Percentiles rank a stretch among this genome's conserved stretches.
Conservation (phyloP, 2,888 invertebrate species). For the Erebia ligea region DNA sequence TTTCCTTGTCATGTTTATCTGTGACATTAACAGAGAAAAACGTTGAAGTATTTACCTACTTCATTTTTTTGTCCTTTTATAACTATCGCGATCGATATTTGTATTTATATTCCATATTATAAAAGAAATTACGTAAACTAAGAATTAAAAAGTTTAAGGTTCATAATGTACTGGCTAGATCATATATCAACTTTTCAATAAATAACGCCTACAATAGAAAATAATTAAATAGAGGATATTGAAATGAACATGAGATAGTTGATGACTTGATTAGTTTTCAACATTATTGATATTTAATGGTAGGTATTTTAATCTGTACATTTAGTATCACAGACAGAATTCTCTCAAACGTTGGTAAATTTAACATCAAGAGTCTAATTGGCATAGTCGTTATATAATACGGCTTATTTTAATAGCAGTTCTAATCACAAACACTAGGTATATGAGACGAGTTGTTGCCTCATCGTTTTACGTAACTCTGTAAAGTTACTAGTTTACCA, state of each 20-base stretch:
- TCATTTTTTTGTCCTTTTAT: no score
- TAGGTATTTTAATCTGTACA: neutral
- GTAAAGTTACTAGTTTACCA: neutral
- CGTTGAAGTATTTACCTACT: neutral
- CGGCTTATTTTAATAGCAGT: conserved; percentile 13
- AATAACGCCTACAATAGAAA: neutral
- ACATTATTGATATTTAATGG: conserved; percentile 7
- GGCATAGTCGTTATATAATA: conserved; percentile 8
- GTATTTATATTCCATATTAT: neutral
- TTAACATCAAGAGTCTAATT: conserved; percentile 6
- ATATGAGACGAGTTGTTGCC: conserved; percentile 1
- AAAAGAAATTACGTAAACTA: neutral
- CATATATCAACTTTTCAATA: no score
- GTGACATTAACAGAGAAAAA: neutral
- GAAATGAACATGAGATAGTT: neutral
- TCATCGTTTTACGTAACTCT: conserved; percentile 17
- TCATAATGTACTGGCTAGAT: neutral
- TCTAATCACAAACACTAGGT: neutral
- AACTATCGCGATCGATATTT: neutral
- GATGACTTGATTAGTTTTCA: neutral
- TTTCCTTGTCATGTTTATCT: neutral
- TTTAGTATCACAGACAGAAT: neutral
- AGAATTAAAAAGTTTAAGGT: neutral
- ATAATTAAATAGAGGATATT: neutral
- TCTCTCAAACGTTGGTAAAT: neutral